Evolutionary conservation across 2,888 invertebrate species (phyloP), one percentile per base, ranked within the genome.

Genomic region (Diarsia mendica): DNA sequence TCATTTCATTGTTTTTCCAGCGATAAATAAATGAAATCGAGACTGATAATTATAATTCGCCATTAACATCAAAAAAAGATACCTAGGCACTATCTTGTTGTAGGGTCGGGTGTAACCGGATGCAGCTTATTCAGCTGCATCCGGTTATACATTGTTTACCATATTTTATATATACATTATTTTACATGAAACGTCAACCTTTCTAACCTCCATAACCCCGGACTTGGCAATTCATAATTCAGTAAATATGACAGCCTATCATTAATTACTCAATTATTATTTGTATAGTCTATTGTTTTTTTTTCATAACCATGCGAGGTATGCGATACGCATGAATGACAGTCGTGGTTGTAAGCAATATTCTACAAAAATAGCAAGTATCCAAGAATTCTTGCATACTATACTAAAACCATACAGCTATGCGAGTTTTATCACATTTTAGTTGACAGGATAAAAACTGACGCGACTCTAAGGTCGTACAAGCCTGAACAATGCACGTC

Each of bases 381-480:
- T 39, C 9, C 20, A 20, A 39, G 4, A 39, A 39, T 18, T 39
- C 20, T 61, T 39, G 11, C 20, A 39, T 39, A 5, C n/a, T n/a
- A 20, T 20, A 39, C 20, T 60, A 39, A 39, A 61, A 5, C 39
- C 11, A 18, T 11, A 39, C 20, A 61, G 39, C 9, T 1, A 61
- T 11, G n/a, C 23, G 53, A 61, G 11, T 61, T 61, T 61, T 61
- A 23, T 51, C 18, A 23, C 46, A 74, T 46, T 39, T 15, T 51
- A 28, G 66, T 55, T 61, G 65, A 67, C 71, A 69, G n/a, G 61
- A 71, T 65, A 77, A 76, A 75, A 73, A 64, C 60, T 66, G 58
- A 87, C 83, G 73, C 80, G 84, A 83, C 86, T 75, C 73, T 86
- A 88, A 92, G 91, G 92, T 90, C 91, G 88, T 18, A 84, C 84